phyloP scores from a whole-genome alignment of 1,140 invertebrate species.

The Venturia canescens region DNA sequence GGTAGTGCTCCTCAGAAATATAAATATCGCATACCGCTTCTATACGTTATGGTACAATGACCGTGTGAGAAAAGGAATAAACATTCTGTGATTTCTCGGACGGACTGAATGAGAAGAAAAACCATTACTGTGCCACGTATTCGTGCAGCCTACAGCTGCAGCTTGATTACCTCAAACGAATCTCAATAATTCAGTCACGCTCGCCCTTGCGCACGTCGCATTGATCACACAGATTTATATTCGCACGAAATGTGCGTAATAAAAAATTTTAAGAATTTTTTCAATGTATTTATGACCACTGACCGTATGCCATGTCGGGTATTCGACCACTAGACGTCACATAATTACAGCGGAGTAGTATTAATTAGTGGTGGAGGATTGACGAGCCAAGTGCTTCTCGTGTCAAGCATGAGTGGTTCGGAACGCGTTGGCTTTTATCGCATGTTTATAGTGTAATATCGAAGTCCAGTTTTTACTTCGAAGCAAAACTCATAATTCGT shows the following conservation, averaged over 20 bases:
- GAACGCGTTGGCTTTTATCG: too few relatives aligned
- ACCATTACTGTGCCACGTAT: background rate
- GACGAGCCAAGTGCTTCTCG: too few relatives aligned
- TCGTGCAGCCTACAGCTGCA: background rate
- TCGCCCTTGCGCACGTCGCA: background rate
- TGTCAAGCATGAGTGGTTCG: too few relatives aligned
- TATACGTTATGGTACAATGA: background rate
- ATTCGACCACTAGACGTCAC: too few relatives aligned
- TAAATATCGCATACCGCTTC: background rate
- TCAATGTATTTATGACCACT: too few relatives aligned
- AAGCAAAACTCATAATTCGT: too few relatives aligned
- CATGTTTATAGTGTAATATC: too few relatives aligned
- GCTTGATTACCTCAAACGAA: constrained; percentile 15
- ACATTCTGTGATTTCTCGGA: background rate
- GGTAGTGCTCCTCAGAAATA: background rate
- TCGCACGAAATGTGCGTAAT: background rate
- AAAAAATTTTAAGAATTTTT: background rate
- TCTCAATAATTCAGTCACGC: constrained; percentile 13
- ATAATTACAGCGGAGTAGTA: too few relatives aligned
- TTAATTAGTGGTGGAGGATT: too few relatives aligned
- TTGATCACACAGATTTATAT: background rate
- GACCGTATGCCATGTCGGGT: too few relatives aligned
- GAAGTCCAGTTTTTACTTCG: too few relatives aligned
- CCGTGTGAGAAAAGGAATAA: background rate
- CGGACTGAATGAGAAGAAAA: background rate